Percentiles rank a stretch among this genome's conserved stretches.
These are phyloP conservation scores for Antechinus stuartii DNA, from an alignment of 2,113 vertebrate genomes.

Conservation along the genomic window DNA sequence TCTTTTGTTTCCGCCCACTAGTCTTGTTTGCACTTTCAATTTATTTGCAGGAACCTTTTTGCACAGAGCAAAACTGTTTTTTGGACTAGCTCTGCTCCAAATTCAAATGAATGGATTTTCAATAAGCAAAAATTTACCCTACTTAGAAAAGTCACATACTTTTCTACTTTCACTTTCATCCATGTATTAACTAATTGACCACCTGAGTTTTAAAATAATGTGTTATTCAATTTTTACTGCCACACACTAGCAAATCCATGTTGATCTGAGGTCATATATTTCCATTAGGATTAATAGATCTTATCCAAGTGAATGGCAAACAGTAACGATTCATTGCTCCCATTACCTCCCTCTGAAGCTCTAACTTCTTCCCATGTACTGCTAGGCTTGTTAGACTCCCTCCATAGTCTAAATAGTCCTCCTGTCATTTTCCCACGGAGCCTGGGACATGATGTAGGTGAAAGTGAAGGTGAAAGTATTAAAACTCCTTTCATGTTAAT, in stretches of 20 bases:
- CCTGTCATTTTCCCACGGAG: slow-evolving; percentile 77
- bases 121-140: background rate
- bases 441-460: slow-evolving; percentile 70
- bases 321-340: slow-evolving; percentile 79
- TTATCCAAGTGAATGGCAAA: slow-evolving; percentile 76
- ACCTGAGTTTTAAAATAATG: background rate
- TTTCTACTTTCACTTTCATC: background rate
- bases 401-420: slow-evolving; percentile 74
- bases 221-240: background rate
- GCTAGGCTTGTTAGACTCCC: slow-evolving; percentile 80
- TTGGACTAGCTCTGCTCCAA: background rate
- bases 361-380: slow-evolving; percentile 76
- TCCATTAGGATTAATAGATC: slow-evolving; percentile 57
- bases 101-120: background rate
- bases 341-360: slow-evolving; percentile 77
- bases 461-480: slow-evolving; percentile 80
- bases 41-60: background rate
- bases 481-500: slow-evolving; percentile 74
- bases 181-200: background rate
- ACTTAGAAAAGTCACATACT: background rate
- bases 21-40: background rate
- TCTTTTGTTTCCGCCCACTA: background rate
- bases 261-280: background rate
- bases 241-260: background rate
- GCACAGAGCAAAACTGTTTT: background rate